A percentile compares a stretch with the other conserved stretches of the same genome.
These are phyloP conservation scores for Crepidodera aurea DNA, from an alignment of 2,888 invertebrate genomes.

Conservation along the genomic window DNA sequence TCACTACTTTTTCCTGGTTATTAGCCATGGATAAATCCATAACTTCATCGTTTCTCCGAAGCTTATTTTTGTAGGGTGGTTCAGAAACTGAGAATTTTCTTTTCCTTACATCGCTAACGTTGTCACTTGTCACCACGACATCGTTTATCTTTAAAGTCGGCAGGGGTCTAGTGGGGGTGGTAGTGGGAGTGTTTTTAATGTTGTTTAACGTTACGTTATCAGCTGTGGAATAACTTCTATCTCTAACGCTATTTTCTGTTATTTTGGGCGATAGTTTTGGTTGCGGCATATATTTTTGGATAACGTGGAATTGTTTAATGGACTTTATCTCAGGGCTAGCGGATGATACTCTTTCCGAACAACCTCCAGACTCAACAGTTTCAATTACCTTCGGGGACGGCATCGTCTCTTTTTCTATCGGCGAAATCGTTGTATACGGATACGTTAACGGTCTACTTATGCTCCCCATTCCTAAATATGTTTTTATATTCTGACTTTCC, in stretches of 20 bases:
- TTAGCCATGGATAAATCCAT: constrained; percentile 56
- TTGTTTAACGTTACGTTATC: constrained; percentile 24
- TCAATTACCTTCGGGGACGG: constrained; percentile 22
- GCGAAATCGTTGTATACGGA: constrained; percentile 64
- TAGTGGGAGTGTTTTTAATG: constrained; percentile 14
- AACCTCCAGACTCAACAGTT: not conserved
- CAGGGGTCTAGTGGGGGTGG: constrained; percentile 23
- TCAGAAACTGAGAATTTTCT: constrained; percentile 34
- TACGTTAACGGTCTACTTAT: constrained; percentile 73
- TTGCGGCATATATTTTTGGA: constrained; percentile 50
- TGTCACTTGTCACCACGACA: constrained; percentile 40
- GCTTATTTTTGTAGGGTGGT: constrained; percentile 43
- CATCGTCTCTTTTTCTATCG: constrained; percentile 21
- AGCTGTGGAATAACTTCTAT: not conserved
- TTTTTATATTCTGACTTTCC: constrained; percentile 47
- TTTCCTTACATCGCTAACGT: constrained; percentile 36
- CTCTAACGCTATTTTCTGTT: constrained; percentile 25
- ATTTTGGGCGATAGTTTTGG: constrained; percentile 27
- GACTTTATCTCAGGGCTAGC: constrained; percentile 49
- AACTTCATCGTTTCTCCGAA: constrained; percentile 55
- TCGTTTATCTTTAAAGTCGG: constrained; percentile 52
- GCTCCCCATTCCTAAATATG: constrained; percentile 60
- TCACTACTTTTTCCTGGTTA: constrained; percentile 29
- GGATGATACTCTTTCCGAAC: not conserved
- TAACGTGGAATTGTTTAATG: constrained; percentile 60